Conservation (phyloP, 2,113 vertebrate species). For the Noturus placidus region DNA sequence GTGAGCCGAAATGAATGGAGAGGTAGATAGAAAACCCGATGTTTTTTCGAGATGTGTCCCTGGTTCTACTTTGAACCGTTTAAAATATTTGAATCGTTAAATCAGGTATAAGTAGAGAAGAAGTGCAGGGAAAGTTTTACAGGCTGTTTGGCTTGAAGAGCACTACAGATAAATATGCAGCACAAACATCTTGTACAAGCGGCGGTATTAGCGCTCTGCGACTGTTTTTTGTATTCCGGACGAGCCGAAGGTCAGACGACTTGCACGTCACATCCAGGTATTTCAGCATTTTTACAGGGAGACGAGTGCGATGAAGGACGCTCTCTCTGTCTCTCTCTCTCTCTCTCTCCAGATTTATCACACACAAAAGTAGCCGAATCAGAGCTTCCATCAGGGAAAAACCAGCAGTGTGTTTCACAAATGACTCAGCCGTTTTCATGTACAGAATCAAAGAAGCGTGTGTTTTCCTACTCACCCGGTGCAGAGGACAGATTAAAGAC, state of each 20-base stretch:
- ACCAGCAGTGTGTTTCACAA: neutral
- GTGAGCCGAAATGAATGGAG: neutral
- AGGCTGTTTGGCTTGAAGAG: neutral
- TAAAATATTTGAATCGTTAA: neutral
- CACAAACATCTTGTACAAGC: neutral
- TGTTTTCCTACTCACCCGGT: neutral
- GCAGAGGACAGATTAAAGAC: neutral
- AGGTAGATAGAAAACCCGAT: neutral
- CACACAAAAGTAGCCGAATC: neutral
- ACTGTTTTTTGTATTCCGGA: neutral
- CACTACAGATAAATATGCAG: neutral
- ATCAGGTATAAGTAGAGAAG: neutral
- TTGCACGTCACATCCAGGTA: neutral
- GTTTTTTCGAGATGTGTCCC: neutral
- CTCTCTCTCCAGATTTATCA: constrained; percentile 1
- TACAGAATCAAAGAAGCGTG: neutral
- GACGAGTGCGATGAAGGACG: neutral
- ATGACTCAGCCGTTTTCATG: neutral
- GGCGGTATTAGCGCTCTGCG: neutral
- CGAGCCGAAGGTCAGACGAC: neutral
- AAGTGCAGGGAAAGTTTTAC: neutral
- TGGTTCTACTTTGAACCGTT: neutral
- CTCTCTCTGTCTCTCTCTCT: neutral
- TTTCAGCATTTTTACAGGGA: neutral
- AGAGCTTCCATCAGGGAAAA: neutral